phyloP scores from a whole-genome alignment of 2,797 vertebrate species.

The Acropternis orthonyx region DNA sequence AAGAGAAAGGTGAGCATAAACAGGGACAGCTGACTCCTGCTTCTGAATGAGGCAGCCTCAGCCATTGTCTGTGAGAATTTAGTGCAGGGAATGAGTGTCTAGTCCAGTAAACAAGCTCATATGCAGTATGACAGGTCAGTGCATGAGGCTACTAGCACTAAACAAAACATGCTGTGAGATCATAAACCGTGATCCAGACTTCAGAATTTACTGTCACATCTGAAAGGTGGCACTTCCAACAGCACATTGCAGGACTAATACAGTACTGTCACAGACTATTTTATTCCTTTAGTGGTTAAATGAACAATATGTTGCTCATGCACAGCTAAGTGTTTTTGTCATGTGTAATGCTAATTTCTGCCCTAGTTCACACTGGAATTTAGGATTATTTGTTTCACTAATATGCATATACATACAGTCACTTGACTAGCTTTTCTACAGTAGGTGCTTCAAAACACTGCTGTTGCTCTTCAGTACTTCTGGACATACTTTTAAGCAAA shows the following conservation, averaged over 20 bases:
- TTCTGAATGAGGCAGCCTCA: not conserved
- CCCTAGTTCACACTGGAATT: not conserved
- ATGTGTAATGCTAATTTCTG: not conserved
- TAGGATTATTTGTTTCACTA: not conserved
- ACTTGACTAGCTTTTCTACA: not conserved
- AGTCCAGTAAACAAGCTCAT: not conserved
- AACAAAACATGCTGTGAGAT: not conserved
- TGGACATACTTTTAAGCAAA: not conserved
- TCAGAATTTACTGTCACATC: not conserved
- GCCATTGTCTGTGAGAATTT: not conserved
- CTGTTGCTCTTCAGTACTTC: not conserved
- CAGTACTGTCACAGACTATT: not conserved
- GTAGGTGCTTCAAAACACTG: not conserved
- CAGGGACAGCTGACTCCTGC: not conserved
- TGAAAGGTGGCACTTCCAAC: not conserved
- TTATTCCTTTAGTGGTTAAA: not conserved
- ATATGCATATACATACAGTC: not conserved
- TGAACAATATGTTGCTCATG: not conserved
- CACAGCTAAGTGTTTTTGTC: not conserved
- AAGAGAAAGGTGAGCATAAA: conserved; percentile 80
- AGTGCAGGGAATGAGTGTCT: not conserved
- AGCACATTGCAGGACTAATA: not conserved
- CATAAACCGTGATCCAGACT: not conserved
- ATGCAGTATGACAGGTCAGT: not conserved
- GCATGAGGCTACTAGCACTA: not conserved